phyloP scores from a whole-genome alignment of 2,888 invertebrate genomes.

The Alitta virens region DNA sequence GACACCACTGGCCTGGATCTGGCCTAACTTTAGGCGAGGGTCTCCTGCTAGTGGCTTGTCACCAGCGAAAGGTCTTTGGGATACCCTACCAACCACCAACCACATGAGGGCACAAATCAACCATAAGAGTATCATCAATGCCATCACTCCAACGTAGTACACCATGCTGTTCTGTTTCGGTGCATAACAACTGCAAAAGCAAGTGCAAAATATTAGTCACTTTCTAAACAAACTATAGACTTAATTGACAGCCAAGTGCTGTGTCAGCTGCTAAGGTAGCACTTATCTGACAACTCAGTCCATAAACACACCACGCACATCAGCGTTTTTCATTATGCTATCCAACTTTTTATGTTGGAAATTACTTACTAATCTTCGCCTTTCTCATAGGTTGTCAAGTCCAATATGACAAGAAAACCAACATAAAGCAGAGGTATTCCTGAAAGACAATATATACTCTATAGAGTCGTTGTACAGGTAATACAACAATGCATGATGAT shows the following conservation, averaged over 20 bases:
- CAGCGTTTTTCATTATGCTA: no score
- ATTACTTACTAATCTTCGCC: conserved; percentile 4
- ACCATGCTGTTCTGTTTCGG: conserved; percentile 51
- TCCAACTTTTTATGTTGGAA: background rate
- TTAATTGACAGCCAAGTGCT: no score
- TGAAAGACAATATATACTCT: no score
- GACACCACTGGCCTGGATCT: conserved; percentile 48
- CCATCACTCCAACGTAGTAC: conserved; percentile 57
- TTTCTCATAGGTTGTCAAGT: conserved; percentile 25
- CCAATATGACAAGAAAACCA: conserved; percentile 48
- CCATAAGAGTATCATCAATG: conserved; percentile 6
- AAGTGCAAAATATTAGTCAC: background rate
- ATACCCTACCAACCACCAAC: conserved; percentile 9
- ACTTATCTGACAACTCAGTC: no score
- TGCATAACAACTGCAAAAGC: conserved; percentile 55
- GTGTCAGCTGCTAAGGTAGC: no score
- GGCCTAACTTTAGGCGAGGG: conserved; percentile 27
- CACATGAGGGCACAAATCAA: background rate
- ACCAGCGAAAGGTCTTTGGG: conserved; percentile 2
- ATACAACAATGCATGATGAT: no score
- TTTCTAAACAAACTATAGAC: no score
- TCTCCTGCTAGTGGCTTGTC: conserved; percentile 21
- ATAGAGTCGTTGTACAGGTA: no score
- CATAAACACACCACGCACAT: no score
- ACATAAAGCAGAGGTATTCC: conserved; percentile 59